Base-by-base conservation (phyloP, 2,113 vertebrate genomes). In the Picathartes gymnocephalus region DNA sequence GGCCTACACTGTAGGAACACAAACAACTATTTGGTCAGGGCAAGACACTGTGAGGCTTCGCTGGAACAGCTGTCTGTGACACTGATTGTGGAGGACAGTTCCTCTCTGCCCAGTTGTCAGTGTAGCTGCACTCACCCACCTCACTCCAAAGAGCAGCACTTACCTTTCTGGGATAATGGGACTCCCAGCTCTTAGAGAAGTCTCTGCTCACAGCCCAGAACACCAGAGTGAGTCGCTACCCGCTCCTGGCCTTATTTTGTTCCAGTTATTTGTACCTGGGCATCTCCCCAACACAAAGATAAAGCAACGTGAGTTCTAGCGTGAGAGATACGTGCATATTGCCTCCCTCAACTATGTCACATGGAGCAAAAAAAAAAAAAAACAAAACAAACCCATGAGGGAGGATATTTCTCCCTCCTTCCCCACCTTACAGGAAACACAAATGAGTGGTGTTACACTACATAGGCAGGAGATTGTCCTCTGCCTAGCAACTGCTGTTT, bases 221-320 rank as follows among this genome's bases (percentile, higher is more conserved):
- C 39, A 37, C 24, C 31, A 1, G 5, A 37, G 15, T 7, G 24
- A 58, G 65, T 25, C 0, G 0, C 2, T 78, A 15, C 22, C 18
- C 0, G 1, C 5, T 13, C 44, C 12, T 30, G 24, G 44, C 4
- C 7, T 1, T 19, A 3, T 23, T 72, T 62, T 72, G 6, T 53
- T n/a, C 28, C 25, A 11, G 27, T 40, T 51, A 28, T 58, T 70
- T 54, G 6, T 13, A 54, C 15, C 5, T 21, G 33, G 7, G 4
- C 37, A 16, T 42, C 56, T 78, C 51, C 30, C 20, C 48, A 71
- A 20, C 11, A 33, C 18, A 62, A 69, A 65, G 15, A 40, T 7
- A 47, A 83, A 69, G 3, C 48, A 65, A 28, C 12, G 7, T 48
- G 3, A 7, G 20, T 33, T 65, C 45, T 21, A 25, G 2, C 33